phyloP scores from a whole-genome alignment of 1,140 invertebrate species.

The Bombus ignitus region DNA sequence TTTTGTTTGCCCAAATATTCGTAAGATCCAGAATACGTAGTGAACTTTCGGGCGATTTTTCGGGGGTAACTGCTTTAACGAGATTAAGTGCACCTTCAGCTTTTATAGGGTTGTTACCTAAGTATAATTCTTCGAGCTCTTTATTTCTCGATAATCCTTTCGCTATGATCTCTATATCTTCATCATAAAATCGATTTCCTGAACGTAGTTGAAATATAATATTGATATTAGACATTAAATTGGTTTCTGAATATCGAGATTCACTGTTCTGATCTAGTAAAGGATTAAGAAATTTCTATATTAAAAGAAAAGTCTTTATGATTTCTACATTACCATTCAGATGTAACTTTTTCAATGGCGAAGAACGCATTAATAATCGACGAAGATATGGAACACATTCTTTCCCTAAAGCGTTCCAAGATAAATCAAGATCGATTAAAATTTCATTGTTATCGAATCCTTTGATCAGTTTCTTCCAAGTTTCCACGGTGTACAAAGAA shows the following conservation, averaged over 20 bases:
- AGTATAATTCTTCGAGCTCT: slow-evolving; percentile 65
- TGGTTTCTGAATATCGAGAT: not conserved
- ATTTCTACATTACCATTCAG: slow-evolving; percentile 66
- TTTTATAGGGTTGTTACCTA: slow-evolving; percentile 75
- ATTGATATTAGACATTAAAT: not conserved
- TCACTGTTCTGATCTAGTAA: not conserved
- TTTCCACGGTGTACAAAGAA: slow-evolving; percentile 65
- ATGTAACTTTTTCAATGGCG: slow-evolving; percentile 64
- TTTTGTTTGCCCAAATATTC: slow-evolving; percentile 77
- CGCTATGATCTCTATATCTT: slow-evolving; percentile 65
- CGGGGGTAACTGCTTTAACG: slow-evolving; percentile 56
- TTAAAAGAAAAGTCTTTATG: not conserved
- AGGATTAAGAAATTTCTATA: not conserved
- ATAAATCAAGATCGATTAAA: slow-evolving; percentile 74
- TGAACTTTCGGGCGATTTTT: slow-evolving; percentile 48
- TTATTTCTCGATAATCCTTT: slow-evolving; percentile 69
- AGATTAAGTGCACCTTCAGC: slow-evolving; percentile 67
- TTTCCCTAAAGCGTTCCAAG: slow-evolving; percentile 76
- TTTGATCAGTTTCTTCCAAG: slow-evolving; percentile 71
- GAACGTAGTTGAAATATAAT: not conserved
- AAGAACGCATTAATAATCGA: slow-evolving; percentile 56
- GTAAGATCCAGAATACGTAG: slow-evolving; percentile 78
- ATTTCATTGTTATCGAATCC: slow-evolving; percentile 68
- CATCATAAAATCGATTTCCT: slow-evolving; percentile 74
- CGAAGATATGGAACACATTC: slow-evolving; percentile 61